Percentiles rank a stretch among this genome's conserved stretches.
phyloP scores from a whole-genome alignment of 2,888 invertebrate species.

The Drosophila niveifrons region DNA sequence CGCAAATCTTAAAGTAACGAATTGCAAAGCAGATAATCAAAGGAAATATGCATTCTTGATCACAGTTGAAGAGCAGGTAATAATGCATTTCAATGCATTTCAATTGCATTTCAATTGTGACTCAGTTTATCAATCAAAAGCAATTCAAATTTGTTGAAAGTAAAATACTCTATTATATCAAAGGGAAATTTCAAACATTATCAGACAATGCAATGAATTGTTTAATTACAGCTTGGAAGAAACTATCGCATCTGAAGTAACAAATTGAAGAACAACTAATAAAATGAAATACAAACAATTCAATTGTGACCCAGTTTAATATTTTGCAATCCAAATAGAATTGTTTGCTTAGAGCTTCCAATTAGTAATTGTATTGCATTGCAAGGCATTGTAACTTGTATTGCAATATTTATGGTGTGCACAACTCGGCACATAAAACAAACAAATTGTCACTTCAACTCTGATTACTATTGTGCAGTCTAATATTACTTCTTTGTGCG shows the following conservation, averaged over 20 bases:
- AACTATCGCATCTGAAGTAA: too few species aligned
- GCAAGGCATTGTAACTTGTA: not conserved
- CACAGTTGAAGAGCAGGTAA: too few species aligned
- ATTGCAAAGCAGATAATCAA: not conserved
- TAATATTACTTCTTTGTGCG: conserved; percentile 30
- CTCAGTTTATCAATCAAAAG: too few species aligned
- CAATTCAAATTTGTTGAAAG: too few species aligned
- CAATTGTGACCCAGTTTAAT: not conserved
- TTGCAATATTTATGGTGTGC: not conserved
- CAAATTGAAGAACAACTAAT: too few species aligned
- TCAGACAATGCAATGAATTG: too few species aligned
- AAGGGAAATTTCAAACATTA: too few species aligned
- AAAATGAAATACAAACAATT: not conserved
- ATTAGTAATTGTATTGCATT: not conserved
- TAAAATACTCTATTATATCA: too few species aligned
- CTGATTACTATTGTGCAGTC: conserved; percentile 7
- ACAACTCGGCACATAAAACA: conserved; percentile 9
- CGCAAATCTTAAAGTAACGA: too few species aligned
- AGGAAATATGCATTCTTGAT: not conserved
- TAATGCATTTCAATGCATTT: too few species aligned
- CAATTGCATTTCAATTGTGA: too few species aligned
- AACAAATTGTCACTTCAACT: conserved; percentile 21
- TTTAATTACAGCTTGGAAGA: too few species aligned
- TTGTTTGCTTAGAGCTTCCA: not conserved
- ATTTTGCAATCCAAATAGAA: not conserved